Evolutionary conservation across 2,113 vertebrate genomes (phyloP).

Genomic region (Fulica atra): DNA sequence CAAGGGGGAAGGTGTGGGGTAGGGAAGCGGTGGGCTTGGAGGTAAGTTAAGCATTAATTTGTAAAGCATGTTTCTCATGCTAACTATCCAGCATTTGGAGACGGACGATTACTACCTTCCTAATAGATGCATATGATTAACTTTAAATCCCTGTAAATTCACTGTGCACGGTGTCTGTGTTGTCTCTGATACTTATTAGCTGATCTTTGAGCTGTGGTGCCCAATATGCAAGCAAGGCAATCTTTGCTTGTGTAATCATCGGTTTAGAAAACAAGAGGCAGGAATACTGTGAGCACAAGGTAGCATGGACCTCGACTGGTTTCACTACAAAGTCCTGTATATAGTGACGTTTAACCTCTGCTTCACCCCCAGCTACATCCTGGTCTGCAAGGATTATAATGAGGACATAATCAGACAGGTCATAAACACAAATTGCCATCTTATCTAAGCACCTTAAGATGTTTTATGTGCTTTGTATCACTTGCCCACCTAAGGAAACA

Average conservation of each 20-base stretch:
- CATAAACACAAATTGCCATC: background rate
- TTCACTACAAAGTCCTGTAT: background rate
- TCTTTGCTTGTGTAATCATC: background rate
- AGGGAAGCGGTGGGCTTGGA: background rate
- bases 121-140: conserved; percentile 10
- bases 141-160: conserved; percentile 9
- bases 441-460: background rate
- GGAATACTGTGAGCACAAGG: background rate
- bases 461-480: background rate
- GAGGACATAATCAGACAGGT: background rate
- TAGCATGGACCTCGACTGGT: background rate
- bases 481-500: background rate
- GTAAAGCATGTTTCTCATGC: background rate
- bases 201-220: background rate
- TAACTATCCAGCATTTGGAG: background rate
- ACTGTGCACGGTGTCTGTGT: background rate
- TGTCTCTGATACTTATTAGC: background rate
- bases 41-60: conserved; percentile 30
- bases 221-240: background rate
- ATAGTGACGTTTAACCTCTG: background rate
- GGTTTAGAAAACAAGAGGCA: background rate
- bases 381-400: background rate
- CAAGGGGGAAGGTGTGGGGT: background rate
- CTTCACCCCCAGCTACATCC: background rate
- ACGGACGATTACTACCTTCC: background rate